Conservation (phyloP, 2,113 vertebrate species). For the Antechinus stuartii region DNA sequence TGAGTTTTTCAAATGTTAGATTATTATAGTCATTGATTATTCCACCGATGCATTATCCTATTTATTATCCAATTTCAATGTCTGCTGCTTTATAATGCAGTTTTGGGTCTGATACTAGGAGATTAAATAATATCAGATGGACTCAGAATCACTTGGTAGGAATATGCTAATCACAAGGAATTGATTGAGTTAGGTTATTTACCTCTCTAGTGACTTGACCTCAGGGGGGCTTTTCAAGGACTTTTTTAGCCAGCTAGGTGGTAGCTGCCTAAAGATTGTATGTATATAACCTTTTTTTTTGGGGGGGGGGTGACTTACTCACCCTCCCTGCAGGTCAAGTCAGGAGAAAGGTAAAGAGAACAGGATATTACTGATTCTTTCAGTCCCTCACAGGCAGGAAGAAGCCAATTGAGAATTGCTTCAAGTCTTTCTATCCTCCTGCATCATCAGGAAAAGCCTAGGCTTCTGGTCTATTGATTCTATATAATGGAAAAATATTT, state of each 20-base stretch:
- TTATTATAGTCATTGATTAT: no score
- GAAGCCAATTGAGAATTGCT: no score
- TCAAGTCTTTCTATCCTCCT: neutral
- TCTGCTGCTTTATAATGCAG: no score
- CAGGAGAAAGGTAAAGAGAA: neutral
- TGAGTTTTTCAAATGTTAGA: no score
- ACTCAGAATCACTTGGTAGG: neutral
- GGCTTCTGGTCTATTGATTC: neutral
- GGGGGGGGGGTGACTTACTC: neutral
- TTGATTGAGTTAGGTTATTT: neutral
- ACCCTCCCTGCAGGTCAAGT: neutral
- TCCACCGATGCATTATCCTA: no score
- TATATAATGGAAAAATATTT: neutral
- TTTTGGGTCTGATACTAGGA: neutral
- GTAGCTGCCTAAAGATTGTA: no score
- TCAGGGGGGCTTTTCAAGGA: neutral
- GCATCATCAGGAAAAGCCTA: neutral
- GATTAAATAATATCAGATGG: neutral
- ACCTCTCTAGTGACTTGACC: neutral
- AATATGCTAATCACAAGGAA: neutral
- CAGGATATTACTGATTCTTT: neutral
- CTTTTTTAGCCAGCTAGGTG: neutral
- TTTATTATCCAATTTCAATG: no score
- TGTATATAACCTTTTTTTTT: no score
- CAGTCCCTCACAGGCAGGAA: neutral